phyloP scores from a whole-genome alignment of 2,888 invertebrate genomes.

The Macrostomum cliftonense region DNA sequence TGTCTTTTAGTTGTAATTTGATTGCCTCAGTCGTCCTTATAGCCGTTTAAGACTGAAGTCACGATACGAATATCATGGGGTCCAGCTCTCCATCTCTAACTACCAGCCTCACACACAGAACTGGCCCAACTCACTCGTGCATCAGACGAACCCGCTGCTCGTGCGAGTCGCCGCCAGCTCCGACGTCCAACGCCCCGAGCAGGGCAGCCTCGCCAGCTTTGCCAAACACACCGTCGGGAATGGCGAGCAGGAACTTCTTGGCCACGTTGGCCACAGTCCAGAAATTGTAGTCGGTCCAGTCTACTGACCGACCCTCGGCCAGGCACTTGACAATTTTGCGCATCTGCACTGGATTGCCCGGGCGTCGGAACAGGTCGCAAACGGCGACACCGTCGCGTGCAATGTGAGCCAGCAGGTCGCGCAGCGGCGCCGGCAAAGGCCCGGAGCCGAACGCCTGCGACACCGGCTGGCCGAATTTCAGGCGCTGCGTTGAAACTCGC shows the following conservation, averaged over 20 bases:
- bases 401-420: constrained; percentile 31
- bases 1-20: too few species aligned
- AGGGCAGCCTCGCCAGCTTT: constrained; percentile 69
- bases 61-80: too few species aligned
- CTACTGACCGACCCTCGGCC: constrained; percentile 30
- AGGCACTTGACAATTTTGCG: constrained; percentile 28
- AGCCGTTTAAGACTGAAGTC: too few species aligned
- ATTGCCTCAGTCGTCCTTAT: too few species aligned
- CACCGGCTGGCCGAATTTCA: constrained; percentile 75
- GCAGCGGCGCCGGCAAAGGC: constrained; percentile 71
- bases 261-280: constrained; percentile 94
- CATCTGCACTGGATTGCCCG: constrained; percentile 32
- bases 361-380: constrained; percentile 32
- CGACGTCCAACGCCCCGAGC: constrained; percentile 65
- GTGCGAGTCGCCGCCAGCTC: too few species aligned
- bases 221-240: constrained; percentile 88
- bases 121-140: constrained; percentile 50
- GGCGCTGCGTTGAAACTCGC: constrained; percentile 36
- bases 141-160: constrained; percentile 73
- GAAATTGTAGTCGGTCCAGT: constrained; percentile 40
- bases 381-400: constrained; percentile 35
- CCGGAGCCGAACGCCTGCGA: constrained; percentile 74
- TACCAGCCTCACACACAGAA: too few species aligned
- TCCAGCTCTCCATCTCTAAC: too few species aligned
- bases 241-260: constrained; percentile 86